Percentiles rank a stretch among this genome's conserved stretches.
Evolutionary conservation across 2,113 vertebrate species (phyloP).

Genomic region (Oreocharis arfaki): DNA sequence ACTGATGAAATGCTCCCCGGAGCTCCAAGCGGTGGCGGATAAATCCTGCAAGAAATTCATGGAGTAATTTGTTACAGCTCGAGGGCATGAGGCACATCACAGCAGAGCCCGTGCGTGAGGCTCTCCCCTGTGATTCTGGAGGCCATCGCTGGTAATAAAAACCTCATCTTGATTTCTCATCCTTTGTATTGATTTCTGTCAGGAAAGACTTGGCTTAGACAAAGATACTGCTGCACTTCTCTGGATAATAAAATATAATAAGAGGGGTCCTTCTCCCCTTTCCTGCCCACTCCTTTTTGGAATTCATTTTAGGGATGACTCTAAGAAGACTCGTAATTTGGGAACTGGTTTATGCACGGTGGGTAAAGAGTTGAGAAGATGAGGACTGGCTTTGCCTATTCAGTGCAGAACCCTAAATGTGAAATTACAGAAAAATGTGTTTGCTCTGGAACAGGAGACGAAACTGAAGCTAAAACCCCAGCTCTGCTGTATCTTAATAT

Average conservation of each 20-base stretch:
- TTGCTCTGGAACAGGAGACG: background rate
- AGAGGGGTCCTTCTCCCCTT: background rate
- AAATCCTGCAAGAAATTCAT: conserved; percentile 41
- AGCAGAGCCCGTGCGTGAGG: background rate
- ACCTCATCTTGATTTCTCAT: conserved; percentile 44
- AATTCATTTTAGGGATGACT: background rate
- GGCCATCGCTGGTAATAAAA: conserved; percentile 48
- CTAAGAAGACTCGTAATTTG: background rate
- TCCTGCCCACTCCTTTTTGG: background rate
- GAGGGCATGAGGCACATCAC: background rate
- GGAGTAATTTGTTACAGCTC: background rate
- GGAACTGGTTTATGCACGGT: background rate
- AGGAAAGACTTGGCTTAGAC: background rate
- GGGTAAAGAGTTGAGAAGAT: background rate
- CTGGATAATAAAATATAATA: background rate
- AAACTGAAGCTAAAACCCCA: background rate
- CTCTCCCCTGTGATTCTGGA: background rate
- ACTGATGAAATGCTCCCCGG: conserved; percentile 14
- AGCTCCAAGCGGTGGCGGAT: background rate
- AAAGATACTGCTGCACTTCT: background rate
- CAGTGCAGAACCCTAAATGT: background rate
- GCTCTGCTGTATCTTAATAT: background rate
- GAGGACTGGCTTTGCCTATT: background rate
- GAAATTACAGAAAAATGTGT: background rate
- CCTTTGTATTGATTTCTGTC: conserved; percentile 8